These are phyloP conservation scores for Phyllostomus hastatus DNA, from an alignment of 2,113 vertebrate species.

Conservation along the genomic window DNA sequence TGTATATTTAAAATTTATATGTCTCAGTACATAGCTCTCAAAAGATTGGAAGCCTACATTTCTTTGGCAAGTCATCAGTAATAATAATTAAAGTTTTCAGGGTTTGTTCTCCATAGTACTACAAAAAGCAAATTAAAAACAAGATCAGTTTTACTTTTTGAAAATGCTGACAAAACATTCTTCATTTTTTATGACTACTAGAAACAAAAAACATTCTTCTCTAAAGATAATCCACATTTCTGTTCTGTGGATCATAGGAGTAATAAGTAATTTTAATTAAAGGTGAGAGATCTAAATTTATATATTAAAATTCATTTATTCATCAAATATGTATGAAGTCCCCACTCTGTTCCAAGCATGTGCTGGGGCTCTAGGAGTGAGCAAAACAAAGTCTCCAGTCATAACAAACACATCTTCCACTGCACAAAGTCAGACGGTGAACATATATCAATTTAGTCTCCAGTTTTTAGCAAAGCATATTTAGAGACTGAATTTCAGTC, in stretches of 20 bases:
- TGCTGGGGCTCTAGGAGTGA: neutral
- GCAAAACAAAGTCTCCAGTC: neutral
- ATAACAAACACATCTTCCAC: neutral
- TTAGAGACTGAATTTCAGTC: neutral
- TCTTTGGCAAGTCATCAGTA: conserved; percentile 25
- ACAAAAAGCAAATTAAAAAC: conserved; percentile 52
- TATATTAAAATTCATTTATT: conserved; percentile 25
- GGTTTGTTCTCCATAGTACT: neutral
- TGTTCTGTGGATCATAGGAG: neutral
- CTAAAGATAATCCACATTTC: conserved; percentile 17
- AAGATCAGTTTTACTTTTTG: conserved; percentile 31
- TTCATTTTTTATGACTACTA: conserved; percentile 28
- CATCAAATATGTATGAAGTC: neutral
- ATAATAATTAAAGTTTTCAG: conserved; percentile 35
- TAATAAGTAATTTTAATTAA: conserved; percentile 11
- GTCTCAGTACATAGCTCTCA: neutral
- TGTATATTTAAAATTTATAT: neutral
- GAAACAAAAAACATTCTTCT: neutral
- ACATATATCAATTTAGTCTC: neutral
- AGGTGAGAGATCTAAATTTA: neutral
- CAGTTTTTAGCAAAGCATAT: neutral
- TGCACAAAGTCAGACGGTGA: neutral
- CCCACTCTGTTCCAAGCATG: neutral
- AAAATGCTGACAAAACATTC: conserved; percentile 23
- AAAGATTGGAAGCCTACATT: neutral